Evolutionary conservation across 2,888 invertebrate species (phyloP), one percentile per base, ranked within the genome.

Genomic region (Gryllus longicercus): DNA sequence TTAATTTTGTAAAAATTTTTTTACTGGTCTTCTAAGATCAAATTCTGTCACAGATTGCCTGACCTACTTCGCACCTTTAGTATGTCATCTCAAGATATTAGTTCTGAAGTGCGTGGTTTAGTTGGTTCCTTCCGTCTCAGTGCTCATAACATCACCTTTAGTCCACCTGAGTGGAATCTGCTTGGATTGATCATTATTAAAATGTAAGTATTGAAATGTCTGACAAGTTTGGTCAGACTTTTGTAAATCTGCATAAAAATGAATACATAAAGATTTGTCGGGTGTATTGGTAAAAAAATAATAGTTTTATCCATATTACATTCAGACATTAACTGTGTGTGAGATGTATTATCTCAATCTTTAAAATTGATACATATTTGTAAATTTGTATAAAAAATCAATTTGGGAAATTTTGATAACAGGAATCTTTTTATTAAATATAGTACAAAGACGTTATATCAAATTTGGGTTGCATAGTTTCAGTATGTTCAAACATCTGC

Each of bases 141-240:
- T 83, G 91, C 93, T 1, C 89, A 91, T 83, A 95, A 94, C 85
- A 92, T 95, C 51, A 90, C 91, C 84, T 93, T 94, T 84, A 93
- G 92, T 85, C 92, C 93, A 0, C 87, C 89, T 18, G 91, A 93
- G 84, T 94, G 94, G 94, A 92, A 89, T 81, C 87, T 94, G 50
- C 90, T 94, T 81, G 90, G 91, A 5, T 87, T 94, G n/a, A 87
- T 94, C 75, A 88, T 94, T 75, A 89, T 94, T 38, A 91, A 92
- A 86, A 88, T 94, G 89, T 92, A 88, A 88, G 90, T 87, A 83
- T 49, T 63, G 21, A 49, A 12, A 50, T 38, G 18, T 2, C 1
- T 14, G 11, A 79, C 74, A 78, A 74, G 1, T 38, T 0, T 18
- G 12, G 11, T 74, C 21, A 11, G 10, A 11, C 12, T 25, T n/a